Evolutionary conservation across 2,113 vertebrate species (phyloP).

Genomic region (Loxodonta africana): DNA sequence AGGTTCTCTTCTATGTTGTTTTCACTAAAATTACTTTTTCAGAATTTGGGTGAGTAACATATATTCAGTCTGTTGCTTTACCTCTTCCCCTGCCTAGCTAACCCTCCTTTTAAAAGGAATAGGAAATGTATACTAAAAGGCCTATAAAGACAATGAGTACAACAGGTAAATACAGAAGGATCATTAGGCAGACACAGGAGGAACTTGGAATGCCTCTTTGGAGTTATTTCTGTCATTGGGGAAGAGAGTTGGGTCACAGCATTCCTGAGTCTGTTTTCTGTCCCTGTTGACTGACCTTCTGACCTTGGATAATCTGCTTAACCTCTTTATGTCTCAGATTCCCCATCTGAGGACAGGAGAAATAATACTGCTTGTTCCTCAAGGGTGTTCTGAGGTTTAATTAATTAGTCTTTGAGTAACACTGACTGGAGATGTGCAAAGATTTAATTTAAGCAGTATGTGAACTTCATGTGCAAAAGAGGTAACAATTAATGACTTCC

Average conservation of each 20-base stretch:
- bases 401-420: conserved; percentile 79
- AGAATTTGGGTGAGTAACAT: conserved; percentile 69
- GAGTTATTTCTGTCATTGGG: conserved; percentile 39
- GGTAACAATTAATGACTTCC: conserved; percentile 59
- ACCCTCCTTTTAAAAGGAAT: conserved; percentile 66
- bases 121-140: conserved; percentile 67
- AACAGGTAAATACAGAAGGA: conserved; percentile 63
- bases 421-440: conserved; percentile 65
- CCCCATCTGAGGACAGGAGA: conserved; percentile 68
- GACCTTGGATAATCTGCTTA: conserved; percentile 79
- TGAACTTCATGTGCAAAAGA: conserved; percentile 71
- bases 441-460: conserved; percentile 77
- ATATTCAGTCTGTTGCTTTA: conserved; percentile 60
- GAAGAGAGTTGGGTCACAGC: background rate
- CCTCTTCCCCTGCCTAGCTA: conserved; percentile 83
- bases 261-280: background rate
- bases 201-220: background rate
- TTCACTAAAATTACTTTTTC: conserved; percentile 26
- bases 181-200: conserved; percentile 49
- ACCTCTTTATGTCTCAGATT: conserved; percentile 78
- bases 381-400: conserved; percentile 79
- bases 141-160: conserved; percentile 63
- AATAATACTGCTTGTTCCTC: conserved; percentile 74
- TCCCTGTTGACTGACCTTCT: conserved; percentile 75
- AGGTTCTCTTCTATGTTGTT: conserved; percentile 19